Evolutionary conservation across 2,888 invertebrate genomes (phyloP), one percentile per base, ranked within the genome.

Genomic region (Pharmacophagus antenor): DNA sequence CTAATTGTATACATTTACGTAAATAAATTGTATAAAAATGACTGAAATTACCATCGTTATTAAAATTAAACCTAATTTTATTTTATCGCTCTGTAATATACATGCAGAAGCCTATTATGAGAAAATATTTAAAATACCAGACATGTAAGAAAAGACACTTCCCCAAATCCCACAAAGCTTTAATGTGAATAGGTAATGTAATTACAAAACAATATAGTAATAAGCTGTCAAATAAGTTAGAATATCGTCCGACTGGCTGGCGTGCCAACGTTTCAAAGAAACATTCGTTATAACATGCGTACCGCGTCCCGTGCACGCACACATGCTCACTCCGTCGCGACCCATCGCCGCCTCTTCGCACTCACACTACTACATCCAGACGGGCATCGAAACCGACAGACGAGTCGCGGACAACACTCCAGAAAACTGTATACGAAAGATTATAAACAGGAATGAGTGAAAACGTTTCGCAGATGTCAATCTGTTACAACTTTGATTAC

Each of bases 251-350:
- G 53, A 25, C 44, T 37, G 47, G n/a, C 22, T 47, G 47, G 46
- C 22, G 18, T 47, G 47, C 55, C 55, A 55, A 37, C 55, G 55
- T n/a, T 55, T 48, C 47, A 27, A 18, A 48, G 37, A 55, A 55
- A 27, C 15, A 21, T 31, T 31, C 54, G 46, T 54, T 25, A 53
- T 44, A 54, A 54, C 44, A 54, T 47, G 55, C 55, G 55, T 47
- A 47, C 55, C 55, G 55, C 55, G 31, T 47, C 25, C 22, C 22
- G 31, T 17, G 41, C 46, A 15, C 47, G 7, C 21, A 21, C 21
- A 37, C 21, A 48, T 17, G 20, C 10, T 5, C 22, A 12, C 47
- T 27, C 10, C 21, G 20, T n/a, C 46, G n/a, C 27, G n/a, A 27
- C 31, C 10, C 31, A 31, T 8, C 3, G 1, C 31, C 31, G 27